These are phyloP conservation scores for Pampusana beccarii DNA, from an alignment of 2,113 vertebrate species.

Conservation along the genomic window DNA sequence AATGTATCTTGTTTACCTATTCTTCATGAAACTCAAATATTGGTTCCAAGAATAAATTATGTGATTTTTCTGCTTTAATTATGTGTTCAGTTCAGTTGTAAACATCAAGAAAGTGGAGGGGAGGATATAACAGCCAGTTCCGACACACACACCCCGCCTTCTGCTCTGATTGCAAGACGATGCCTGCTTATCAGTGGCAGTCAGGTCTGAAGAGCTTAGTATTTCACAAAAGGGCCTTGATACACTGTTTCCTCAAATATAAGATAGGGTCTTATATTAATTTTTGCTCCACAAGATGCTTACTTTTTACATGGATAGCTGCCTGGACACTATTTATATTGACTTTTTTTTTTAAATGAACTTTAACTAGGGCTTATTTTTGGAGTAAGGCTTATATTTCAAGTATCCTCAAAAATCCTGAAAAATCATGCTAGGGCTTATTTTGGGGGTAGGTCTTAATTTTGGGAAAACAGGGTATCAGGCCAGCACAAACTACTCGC, in stretches of 20 bases:
- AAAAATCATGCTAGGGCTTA: too few species aligned
- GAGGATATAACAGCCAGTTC: background rate
- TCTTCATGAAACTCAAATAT: background rate
- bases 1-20: background rate
- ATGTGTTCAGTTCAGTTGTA: background rate
- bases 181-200: background rate
- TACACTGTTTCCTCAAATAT: background rate
- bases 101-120: background rate
- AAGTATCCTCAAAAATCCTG: too few species aligned
- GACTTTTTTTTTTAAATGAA: too few species aligned
- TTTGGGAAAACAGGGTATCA: background rate
- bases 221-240: background rate
- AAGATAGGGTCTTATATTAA: too few species aligned
- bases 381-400: too few species aligned
- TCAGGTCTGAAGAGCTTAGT: background rate
- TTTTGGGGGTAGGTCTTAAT: too few species aligned
- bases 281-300: too few species aligned
- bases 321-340: too few species aligned
- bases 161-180: background rate
- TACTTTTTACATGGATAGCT: too few species aligned
- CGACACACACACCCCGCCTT: background rate
- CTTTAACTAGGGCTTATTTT: too few species aligned
- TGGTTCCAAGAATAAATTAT: background rate
- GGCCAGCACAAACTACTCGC: background rate
- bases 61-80: background rate